Base-by-base conservation (phyloP, 2,113 vertebrate species). In the Thinocorus orbignyianus region DNA sequence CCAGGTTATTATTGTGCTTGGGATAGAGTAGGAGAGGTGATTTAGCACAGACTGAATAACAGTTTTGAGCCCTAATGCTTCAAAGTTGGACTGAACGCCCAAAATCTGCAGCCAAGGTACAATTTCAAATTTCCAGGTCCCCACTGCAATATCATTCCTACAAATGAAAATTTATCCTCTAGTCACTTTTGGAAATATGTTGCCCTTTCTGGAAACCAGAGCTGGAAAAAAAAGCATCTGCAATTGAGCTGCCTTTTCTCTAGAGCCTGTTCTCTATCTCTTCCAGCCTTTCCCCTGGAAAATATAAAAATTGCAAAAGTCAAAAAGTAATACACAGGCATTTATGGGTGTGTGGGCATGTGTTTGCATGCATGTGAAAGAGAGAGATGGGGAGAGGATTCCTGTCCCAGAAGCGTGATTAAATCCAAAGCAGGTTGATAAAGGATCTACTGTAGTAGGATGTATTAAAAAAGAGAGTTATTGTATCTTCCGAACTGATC, bases 381-480 rank as follows among this genome's bases (percentile, higher is more conserved):
- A 94, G 81, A 97, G 72, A 92, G 87, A 86, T 85, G 65, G 61
- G 54, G 14, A 92, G 71, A 86, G n/a, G 76, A 92, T 81, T 95
- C 70, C 65, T 71, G 48, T 69, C 66, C 72, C 94, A 91, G 71
- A 92, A 95, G 90, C 68, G 92, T 96, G 96, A 98, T 97, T 98
- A 95, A 96, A 95, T 90, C 86, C 49, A 92, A 81, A 93, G 79
- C 69, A 84, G 94, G 96, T 94, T 97, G 97, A 97, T 98, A 97
- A 97, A 97, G 93, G 95, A 97, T 97, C 95, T 73, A 94, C 87
- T 80, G 54, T 74, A 95, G 89, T 88, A 84, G 95, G 76, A 92
- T 89, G 64, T 91, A 97, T 97, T 97, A 97, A 96, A 93, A 86
- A 93, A 92, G 92, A 97, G 97, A 97, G 78, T 98, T 98, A 98